Percentiles rank a stretch among this genome's conserved stretches.
phyloP scores from a whole-genome alignment of 2,113 vertebrate species.

The Sinocyclocheilus anshuiensis region DNA sequence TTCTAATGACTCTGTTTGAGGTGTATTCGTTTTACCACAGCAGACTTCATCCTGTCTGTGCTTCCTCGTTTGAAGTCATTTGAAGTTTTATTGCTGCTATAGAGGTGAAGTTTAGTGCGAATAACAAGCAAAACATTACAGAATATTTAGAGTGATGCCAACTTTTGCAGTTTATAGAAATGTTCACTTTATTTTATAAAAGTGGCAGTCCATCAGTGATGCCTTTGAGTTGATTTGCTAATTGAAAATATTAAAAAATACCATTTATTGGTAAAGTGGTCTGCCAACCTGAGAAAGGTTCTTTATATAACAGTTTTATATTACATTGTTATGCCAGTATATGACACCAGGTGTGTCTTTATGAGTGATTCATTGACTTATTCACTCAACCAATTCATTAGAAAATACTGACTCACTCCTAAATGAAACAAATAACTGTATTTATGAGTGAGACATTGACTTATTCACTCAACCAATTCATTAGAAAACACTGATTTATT shows the following conservation, averaged over 20 bases:
- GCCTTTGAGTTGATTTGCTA: neutral
- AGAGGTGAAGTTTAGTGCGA: neutral
- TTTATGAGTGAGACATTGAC: neutral
- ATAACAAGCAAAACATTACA: neutral
- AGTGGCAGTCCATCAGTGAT: neutral
- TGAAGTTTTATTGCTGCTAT: neutral
- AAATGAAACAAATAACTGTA: too few relatives aligned
- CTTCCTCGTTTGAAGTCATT: constrained; percentile 20
- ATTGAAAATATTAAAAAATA: neutral
- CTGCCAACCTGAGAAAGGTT: neutral
- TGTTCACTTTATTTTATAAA: neutral
- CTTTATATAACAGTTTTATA: neutral
- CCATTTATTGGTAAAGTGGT: neutral
- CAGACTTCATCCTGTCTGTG: neutral
- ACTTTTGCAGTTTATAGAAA: neutral
- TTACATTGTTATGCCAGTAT: neutral
- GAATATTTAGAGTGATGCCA: neutral
- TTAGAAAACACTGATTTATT: too few relatives aligned
- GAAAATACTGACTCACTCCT: too few relatives aligned
- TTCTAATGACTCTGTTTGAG: constrained; percentile 41
- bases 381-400: too few relatives aligned
- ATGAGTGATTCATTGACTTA: neutral
- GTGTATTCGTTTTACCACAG: neutral
- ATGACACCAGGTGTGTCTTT: neutral
- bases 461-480: too few relatives aligned